A percentile compares a stretch with the other conserved stretches of the same genome.
These are phyloP conservation scores for Poeciliopsis retropinna DNA, from an alignment of 2,113 vertebrate genomes.

Conservation along the genomic window DNA sequence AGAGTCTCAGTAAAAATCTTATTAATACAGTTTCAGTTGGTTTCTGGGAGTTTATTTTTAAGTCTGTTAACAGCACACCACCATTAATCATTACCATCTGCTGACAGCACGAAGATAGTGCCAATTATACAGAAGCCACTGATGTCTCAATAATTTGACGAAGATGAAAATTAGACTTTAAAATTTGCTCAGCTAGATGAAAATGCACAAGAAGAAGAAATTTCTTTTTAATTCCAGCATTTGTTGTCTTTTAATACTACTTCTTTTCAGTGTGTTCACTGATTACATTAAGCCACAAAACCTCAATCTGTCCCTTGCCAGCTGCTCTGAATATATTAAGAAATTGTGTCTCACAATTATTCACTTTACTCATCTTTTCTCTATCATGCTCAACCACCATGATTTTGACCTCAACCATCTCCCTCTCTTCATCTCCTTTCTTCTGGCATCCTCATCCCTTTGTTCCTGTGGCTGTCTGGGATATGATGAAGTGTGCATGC, in stretches of 20 bases:
- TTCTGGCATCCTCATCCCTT: slow-evolving; percentile 30
- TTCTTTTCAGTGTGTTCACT: slow-evolving; percentile 10
- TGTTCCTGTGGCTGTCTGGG: slow-evolving; percentile 53
- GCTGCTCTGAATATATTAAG: slow-evolving; percentile 10
- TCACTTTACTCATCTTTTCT: slow-evolving; percentile 15
- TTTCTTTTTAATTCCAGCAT: background rate
- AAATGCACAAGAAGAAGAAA: background rate
- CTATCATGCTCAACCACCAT: slow-evolving; percentile 7
- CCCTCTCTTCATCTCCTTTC: slow-evolving; percentile 22
- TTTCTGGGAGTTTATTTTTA: slow-evolving; percentile 22
- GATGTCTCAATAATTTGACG: slow-evolving; percentile 36
- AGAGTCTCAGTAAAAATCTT: background rate
- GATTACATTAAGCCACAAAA: slow-evolving; percentile 15
- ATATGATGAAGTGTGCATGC: slow-evolving; percentile 73
- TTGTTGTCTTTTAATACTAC: background rate
- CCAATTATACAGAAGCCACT: slow-evolving; percentile 47
- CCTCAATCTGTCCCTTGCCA: slow-evolving; percentile 1
- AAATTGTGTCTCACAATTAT: slow-evolving; percentile 22
- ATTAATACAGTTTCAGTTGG: slow-evolving; percentile 4
- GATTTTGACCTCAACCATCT: slow-evolving; percentile 21
- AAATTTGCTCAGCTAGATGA: slow-evolving; percentile 7
- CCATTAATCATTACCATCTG: slow-evolving; percentile 49
- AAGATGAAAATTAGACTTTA: slow-evolving; percentile 38
- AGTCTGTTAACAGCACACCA: slow-evolving; percentile 23
- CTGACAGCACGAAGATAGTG: slow-evolving; percentile 28